Conservation (phyloP, 2,113 vertebrate species). For the Megatriorchis doriae region DNA sequence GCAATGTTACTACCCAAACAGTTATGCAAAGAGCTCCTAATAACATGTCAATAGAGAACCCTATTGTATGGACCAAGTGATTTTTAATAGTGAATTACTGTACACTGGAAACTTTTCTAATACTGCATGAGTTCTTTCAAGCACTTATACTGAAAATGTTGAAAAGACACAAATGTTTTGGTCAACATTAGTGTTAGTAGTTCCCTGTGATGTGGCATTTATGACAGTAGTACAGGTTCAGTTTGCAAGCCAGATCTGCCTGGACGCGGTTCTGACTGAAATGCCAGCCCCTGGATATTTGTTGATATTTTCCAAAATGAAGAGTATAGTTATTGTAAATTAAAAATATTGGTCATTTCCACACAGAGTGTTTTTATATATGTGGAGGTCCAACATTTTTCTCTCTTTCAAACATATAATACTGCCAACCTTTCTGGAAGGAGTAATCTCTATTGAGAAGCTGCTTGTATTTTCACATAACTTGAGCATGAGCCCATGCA, state of each 20-base stretch:
- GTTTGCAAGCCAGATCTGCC: constrained; percentile 57
- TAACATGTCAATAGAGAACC: background rate
- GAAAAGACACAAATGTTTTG: constrained; percentile 48
- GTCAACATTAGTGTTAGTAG: constrained; percentile 42
- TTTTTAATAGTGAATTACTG: constrained; percentile 19
- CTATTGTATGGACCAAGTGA: background rate
- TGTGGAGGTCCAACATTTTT: background rate
- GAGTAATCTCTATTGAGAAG: background rate
- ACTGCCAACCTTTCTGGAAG: background rate
- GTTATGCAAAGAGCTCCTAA: constrained; percentile 9
- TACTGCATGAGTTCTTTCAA: constrained; percentile 52
- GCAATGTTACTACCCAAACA: background rate
- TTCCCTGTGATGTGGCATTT: constrained; percentile 60
- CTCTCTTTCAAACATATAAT: background rate
- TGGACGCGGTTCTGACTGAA: constrained; percentile 48
- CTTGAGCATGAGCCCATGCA: background rate
- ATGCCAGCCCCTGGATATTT: constrained; percentile 50
- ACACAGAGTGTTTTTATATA: background rate
- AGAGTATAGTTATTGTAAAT: constrained; percentile 29
- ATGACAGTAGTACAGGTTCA: constrained; percentile 48
- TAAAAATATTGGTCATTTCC: constrained; percentile 32
- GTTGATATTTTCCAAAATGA: constrained; percentile 39
- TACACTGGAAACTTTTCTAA: constrained; percentile 31
- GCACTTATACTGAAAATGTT: constrained; percentile 38
- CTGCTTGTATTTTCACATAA: background rate